Percentiles rank a stretch among this genome's conserved stretches.
These are phyloP conservation scores for Xyliphius kryptos DNA, from an alignment of 2,113 vertebrate species.

Conservation along the genomic window DNA sequence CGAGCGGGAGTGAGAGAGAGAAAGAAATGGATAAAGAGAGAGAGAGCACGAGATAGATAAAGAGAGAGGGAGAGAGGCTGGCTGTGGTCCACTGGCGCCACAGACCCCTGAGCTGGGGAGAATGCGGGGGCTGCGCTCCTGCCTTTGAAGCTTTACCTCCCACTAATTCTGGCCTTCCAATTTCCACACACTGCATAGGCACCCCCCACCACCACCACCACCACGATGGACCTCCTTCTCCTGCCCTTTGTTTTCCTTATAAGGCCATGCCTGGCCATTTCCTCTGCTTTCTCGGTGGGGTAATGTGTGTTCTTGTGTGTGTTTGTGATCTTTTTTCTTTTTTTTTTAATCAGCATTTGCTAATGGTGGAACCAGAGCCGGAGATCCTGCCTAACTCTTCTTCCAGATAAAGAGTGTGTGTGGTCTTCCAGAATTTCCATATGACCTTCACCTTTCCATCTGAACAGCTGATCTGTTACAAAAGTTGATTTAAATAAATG, in stretches of 20 bases:
- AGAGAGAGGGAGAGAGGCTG: constrained; percentile 42
- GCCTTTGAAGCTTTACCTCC: constrained; percentile 80
- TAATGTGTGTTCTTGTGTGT: constrained; percentile 55
- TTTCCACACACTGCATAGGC: constrained; percentile 72
- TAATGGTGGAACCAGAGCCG: constrained; percentile 19
- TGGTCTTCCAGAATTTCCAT: no score
- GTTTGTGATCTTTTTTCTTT: constrained; percentile 6
- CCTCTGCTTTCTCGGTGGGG: constrained; percentile 65
- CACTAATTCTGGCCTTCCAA: constrained; percentile 79
- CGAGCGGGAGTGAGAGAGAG: constrained; percentile 28
- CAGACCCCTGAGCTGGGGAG: constrained; percentile 74
- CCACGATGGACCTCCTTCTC: constrained; percentile 50
- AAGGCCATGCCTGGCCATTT: constrained; percentile 72
- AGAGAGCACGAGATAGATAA: not conserved
- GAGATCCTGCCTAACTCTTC: no score
- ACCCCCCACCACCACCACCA: constrained; percentile 48
- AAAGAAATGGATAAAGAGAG: constrained; percentile 22
- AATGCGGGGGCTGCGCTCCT: constrained; percentile 73
- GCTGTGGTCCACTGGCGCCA: constrained; percentile 74
- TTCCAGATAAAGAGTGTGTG: no score
- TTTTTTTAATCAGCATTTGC: constrained; percentile 10
- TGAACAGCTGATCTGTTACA: no score
- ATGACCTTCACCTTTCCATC: no score
- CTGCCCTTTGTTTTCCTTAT: constrained; percentile 76
- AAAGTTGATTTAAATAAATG: no score